Percentiles rank a stretch among this genome's conserved stretches.
Evolutionary conservation across 2,113 vertebrate genomes (phyloP).

Genomic region (Odobenus rosmarus): DNA sequence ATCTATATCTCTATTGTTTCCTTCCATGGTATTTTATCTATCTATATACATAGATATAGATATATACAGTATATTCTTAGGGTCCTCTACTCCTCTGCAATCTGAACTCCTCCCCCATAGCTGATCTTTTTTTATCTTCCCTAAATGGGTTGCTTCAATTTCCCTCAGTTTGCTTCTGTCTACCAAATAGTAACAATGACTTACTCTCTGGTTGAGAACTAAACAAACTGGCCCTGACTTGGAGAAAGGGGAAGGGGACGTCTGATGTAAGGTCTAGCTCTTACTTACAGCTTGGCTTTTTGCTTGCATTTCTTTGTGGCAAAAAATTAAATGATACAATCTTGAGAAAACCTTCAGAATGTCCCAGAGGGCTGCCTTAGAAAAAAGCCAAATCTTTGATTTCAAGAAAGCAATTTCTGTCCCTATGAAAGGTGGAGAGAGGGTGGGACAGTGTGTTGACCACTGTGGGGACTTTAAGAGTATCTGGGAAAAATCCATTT

Average conservation of each 20-base stretch:
- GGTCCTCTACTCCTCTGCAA: no score
- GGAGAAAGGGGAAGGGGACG: background rate
- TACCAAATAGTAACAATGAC: constrained; percentile 39
- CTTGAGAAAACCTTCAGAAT: constrained; percentile 70
- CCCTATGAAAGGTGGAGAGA: background rate
- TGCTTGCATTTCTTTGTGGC: constrained; percentile 62
- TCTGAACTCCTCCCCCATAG: no score
- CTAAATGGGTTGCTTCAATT: constrained; percentile 37
- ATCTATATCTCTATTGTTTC: no score
- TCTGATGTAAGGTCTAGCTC: background rate
- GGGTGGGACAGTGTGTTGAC: constrained; percentile 34
- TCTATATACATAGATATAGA: no score
- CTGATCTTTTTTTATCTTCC: background rate
- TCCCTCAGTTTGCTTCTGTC: constrained; percentile 34
- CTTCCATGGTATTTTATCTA: no score
- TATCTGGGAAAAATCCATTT: constrained; percentile 52
- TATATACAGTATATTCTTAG: no score
- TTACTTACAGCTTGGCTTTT: constrained; percentile 55
- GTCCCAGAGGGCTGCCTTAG: constrained; percentile 49
- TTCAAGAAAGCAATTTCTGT: constrained; percentile 67
- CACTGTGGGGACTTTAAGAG: constrained; percentile 57
- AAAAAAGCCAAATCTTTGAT: constrained; percentile 68
- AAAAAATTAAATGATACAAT: constrained; percentile 70
- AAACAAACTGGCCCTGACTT: constrained; percentile 45
- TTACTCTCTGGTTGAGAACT: constrained; percentile 50